A percentile compares a stretch with the other conserved stretches of the same genome.
Conservation (phyloP, 37 sponge, comb jelly and placozoan species). For the Aphrocallistes beatrix region DNA sequence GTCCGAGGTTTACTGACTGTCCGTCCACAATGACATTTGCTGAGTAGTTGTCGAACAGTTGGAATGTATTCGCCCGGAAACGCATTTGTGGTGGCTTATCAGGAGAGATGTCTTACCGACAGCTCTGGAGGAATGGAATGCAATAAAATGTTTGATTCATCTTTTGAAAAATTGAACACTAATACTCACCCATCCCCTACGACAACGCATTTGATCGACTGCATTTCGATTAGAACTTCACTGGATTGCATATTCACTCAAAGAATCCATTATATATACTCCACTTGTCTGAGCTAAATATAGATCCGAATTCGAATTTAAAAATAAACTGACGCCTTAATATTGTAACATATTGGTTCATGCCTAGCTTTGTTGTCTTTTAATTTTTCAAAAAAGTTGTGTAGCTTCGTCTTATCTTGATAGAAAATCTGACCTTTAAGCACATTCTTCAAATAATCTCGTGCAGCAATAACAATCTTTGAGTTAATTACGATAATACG, state of each 20-base stretch:
- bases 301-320: neutral
- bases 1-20: constrained; percentile 40
- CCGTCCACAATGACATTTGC: constrained; percentile 64
- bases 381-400: too few species aligned
- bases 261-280: neutral
- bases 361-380: too few species aligned
- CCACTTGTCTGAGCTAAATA: neutral
- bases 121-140: constrained; percentile 47
- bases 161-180: neutral
- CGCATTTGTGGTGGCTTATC: constrained; percentile 62
- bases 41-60: constrained; percentile 54
- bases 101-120: constrained; percentile 95
- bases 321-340: too few species aligned
- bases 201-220: neutral
- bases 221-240: neutral
- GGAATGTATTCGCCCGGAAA: constrained; percentile 34
- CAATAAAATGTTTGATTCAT: too few species aligned
- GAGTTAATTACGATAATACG: too few species aligned
- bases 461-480: too few species aligned
- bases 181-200: constrained; percentile 8
- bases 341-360: too few species aligned
- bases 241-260: too few species aligned
- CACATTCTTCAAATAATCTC: too few species aligned
- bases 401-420: too few species aligned
- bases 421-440: too few species aligned